Evolutionary conservation across 2,888 invertebrate species (phyloP).

Genomic region (Petrolisthes cinctipes): DNA sequence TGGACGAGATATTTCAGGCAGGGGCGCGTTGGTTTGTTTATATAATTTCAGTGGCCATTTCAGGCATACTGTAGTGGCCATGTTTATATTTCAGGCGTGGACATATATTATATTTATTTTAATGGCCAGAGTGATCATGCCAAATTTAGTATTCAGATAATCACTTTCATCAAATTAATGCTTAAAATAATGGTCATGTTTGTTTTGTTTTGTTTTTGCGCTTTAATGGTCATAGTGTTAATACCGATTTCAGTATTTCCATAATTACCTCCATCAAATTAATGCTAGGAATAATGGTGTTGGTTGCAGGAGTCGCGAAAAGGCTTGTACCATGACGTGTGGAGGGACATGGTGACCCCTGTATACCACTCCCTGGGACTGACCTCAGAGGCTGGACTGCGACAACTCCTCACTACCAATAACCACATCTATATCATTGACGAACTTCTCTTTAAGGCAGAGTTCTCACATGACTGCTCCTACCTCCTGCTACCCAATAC

Average conservation of each 20-base stretch:
- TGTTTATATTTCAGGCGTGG: background rate
- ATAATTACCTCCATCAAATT: too few species aligned
- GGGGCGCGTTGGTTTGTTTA: background rate
- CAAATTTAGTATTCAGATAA: too few species aligned
- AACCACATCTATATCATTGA: background rate
- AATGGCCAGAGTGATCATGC: too few species aligned
- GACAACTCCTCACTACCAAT: background rate
- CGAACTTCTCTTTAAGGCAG: background rate
- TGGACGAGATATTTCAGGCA: background rate
- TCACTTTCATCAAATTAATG: too few species aligned
- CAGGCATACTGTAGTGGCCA: too few species aligned
- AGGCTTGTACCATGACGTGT: background rate
- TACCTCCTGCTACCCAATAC: conserved; percentile 1
- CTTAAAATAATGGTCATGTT: too few species aligned
- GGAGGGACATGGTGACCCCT: background rate
- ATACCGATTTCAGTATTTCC: too few species aligned
- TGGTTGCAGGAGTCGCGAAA: background rate
- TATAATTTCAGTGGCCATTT: too few species aligned
- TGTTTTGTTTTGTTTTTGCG: too few species aligned
- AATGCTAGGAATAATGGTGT: background rate
- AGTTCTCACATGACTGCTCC: background rate
- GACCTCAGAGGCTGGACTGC: background rate
- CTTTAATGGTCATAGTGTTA: too few species aligned
- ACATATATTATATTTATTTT: background rate
- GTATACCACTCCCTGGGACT: background rate